Evolutionary conservation across 2,113 vertebrate genomes (phyloP).

Genomic region (Psephotus haematonotus): DNA sequence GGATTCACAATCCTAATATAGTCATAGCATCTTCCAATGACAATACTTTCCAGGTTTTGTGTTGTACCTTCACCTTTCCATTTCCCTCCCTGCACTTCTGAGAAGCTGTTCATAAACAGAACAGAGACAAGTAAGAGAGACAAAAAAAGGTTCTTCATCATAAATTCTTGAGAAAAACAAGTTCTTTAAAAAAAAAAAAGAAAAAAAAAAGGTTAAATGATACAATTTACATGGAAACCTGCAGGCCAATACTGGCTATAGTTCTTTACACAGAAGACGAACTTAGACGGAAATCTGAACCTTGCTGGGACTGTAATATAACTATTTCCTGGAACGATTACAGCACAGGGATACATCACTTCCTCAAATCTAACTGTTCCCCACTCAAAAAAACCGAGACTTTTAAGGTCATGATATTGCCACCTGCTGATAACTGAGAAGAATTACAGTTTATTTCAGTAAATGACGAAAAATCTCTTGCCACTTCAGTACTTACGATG

Average conservation of each 20-base stretch:
- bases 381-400: background rate
- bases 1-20: constrained; percentile 60
- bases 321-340: constrained; percentile 29
- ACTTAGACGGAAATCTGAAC: background rate
- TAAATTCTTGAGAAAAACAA: background rate
- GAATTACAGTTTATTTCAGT: background rate
- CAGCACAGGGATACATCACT: constrained; percentile 38
- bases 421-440: constrained; percentile 32
- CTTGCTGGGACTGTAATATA: background rate
- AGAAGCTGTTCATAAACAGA: constrained; percentile 8
- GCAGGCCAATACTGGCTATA: background rate
- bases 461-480: fast-evolving
- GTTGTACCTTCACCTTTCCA: constrained; percentile 74
- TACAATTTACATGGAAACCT: background rate
- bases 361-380: background rate
- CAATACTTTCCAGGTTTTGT: constrained; percentile 64
- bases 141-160: background rate
- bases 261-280: background rate
- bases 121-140: background rate
- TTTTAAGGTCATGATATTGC: constrained; percentile 4
- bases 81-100: background rate
- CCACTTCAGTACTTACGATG: background rate
- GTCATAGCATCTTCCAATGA: constrained; percentile 76
- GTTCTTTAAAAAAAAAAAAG: background rate
- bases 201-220: background rate